Percentiles rank a stretch among this genome's conserved stretches.
Conservation (phyloP, 1,140 invertebrate species). For the Calosoma granatense region DNA sequence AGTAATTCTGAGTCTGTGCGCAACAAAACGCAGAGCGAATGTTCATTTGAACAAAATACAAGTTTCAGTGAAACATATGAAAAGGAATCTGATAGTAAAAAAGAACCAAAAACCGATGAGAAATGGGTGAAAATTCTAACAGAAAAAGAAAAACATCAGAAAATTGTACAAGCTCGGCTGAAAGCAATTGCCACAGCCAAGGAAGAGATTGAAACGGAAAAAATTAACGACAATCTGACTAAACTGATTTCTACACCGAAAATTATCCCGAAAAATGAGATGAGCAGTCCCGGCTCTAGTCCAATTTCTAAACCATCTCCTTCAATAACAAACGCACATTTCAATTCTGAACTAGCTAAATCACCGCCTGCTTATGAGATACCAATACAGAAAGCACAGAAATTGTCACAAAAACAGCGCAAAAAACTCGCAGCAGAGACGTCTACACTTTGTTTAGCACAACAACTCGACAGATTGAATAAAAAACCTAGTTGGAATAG, state of each 20-base stretch:
- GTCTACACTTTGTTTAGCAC: not conserved
- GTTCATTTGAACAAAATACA: slow-evolving; percentile 11
- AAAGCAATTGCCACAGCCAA: slow-evolving; percentile 38
- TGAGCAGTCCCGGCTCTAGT: not conserved
- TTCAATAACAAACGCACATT: no score
- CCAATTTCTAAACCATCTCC: slow-evolving; percentile 20
- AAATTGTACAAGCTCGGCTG: slow-evolving; percentile 35
- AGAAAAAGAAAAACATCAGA: slow-evolving; percentile 4
- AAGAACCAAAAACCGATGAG: not conserved
- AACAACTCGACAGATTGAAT: not conserved
- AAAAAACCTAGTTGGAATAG: not conserved
- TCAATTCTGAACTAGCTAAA: slow-evolving; percentile 11
- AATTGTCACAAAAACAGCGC: slow-evolving; percentile 50
- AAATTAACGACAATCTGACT: slow-evolving; percentile 23
- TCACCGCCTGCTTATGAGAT: slow-evolving; percentile 18
- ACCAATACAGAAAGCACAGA: slow-evolving; percentile 27
- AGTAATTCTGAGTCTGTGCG: slow-evolving; percentile 16
- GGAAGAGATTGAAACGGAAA: slow-evolving; percentile 29
- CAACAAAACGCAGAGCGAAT: slow-evolving; percentile 10
- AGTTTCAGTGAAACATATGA: not conserved
- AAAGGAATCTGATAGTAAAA: not conserved
- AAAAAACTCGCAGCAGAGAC: slow-evolving; percentile 39
- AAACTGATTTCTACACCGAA: slow-evolving; percentile 10
- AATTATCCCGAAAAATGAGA: not conserved
- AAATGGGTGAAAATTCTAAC: not conserved